A percentile compares a stretch with the other conserved stretches of the same genome.
Conservation (phyloP, 2,113 vertebrate species). For the Hemicordylus capensis region DNA sequence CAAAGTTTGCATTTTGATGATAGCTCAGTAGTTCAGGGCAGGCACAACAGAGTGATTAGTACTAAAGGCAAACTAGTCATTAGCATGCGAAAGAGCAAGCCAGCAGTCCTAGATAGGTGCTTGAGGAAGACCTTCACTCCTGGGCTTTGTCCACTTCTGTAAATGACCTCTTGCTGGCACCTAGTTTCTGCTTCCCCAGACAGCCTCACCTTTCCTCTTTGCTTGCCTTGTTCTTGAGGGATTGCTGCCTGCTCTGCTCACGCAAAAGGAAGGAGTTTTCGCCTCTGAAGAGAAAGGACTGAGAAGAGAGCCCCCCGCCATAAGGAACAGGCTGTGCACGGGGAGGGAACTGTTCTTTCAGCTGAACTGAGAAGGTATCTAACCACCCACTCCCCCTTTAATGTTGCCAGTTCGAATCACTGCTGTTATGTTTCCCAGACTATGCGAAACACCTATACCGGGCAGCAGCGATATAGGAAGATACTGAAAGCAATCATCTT, state of each 20-base stretch:
- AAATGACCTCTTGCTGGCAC: neutral
- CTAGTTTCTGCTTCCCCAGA: neutral
- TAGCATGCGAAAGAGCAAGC: constrained; percentile 40
- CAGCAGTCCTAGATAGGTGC: constrained; percentile 14
- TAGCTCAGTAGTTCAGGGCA: neutral
- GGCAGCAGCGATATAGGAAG: no score
- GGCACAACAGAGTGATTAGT: constrained; percentile 31
- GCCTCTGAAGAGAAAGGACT: neutral
- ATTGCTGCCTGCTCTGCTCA: no score
- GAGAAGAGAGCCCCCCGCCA: neutral
- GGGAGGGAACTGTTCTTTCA: neutral
- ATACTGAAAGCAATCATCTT: no score
- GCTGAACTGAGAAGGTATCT: no score
- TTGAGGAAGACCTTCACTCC: no score
- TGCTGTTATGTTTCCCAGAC: no score
- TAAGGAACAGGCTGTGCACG: no score
- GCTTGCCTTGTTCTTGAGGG: neutral
- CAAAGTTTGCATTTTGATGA: constrained; percentile 20
- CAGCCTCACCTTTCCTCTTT: neutral
- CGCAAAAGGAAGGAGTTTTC: accelerated
- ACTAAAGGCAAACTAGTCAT: constrained; percentile 11
- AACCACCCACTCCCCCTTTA: no score
- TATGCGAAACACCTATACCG: no score
- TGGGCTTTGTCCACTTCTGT: neutral
- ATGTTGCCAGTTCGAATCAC: no score